Evolutionary conservation across 2,888 invertebrate species (phyloP).

Genomic region (Drosophila recens): DNA sequence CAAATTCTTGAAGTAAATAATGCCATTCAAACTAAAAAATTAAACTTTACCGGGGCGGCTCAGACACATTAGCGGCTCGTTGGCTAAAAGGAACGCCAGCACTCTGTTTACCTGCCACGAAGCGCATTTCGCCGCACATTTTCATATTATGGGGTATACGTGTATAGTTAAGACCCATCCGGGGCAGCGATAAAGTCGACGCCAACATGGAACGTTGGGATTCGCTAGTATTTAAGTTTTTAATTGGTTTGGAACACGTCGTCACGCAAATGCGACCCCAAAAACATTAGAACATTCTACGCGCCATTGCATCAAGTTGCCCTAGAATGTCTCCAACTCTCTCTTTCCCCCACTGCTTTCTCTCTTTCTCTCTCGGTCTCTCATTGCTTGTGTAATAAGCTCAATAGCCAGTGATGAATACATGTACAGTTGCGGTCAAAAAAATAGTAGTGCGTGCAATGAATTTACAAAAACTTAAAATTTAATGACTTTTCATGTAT

Average conservation of each 20-base stretch:
- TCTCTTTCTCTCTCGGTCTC: not conserved
- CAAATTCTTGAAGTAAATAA: constrained; percentile 21
- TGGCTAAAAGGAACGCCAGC: constrained; percentile 39
- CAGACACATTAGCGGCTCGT: constrained; percentile 65
- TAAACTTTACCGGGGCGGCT: constrained; percentile 19
- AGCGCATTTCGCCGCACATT: constrained; percentile 47
- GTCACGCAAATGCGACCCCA: constrained; percentile 60
- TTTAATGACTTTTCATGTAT: too few species aligned
- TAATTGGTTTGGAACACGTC: constrained; percentile 68
- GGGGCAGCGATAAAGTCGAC: constrained; percentile 26
- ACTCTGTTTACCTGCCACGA: constrained; percentile 45
- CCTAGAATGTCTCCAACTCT: constrained; percentile 24
- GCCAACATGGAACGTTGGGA: constrained; percentile 39
- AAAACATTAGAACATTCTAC: constrained; percentile 13
- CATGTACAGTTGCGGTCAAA: too few species aligned
- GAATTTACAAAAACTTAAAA: too few species aligned
- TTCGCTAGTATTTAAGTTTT: constrained; percentile 60
- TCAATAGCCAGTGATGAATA: constrained; percentile 21
- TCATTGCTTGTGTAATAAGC: constrained; percentile 39
- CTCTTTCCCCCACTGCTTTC: not conserved
- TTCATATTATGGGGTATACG: constrained; percentile 34
- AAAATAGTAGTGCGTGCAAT: too few species aligned
- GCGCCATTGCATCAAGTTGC: constrained; percentile 15
- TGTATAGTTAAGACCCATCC: constrained; percentile 12
- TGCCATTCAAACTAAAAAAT: constrained; percentile 7